phyloP scores from a whole-genome alignment of 30 jellyfish, hydroid and myxozoan genomes.

The Cassiopea xamachana region DNA sequence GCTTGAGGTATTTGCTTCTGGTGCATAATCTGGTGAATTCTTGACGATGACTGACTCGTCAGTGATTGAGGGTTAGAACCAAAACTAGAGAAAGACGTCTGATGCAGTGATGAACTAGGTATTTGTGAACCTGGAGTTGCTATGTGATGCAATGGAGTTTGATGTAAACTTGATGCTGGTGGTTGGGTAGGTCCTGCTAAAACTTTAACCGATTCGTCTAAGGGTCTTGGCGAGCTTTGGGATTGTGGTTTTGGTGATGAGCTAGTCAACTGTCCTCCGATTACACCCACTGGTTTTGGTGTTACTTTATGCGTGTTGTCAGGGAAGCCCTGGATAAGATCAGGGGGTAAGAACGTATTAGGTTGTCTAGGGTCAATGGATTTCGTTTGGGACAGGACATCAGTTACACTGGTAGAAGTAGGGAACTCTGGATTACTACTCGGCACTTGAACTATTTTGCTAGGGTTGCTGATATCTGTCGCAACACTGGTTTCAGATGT shows the following conservation, averaged over 20 bases:
- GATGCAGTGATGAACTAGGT: slow-evolving; percentile 21
- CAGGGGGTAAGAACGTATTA: slow-evolving; percentile 23
- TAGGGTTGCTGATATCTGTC: background rate
- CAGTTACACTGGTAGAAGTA: background rate
- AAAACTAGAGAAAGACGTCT: slow-evolving; percentile 2
- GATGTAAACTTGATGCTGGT: slow-evolving; percentile 3
- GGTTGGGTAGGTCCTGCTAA: slow-evolving; percentile 15
- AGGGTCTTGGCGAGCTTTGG: background rate
- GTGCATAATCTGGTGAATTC: slow-evolving; percentile 54
- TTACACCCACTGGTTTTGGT: slow-evolving; percentile 54
- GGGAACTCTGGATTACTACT: background rate
- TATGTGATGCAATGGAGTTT: slow-evolving; percentile 7
- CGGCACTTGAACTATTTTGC: background rate
- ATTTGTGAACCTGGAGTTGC: slow-evolving; percentile 17
- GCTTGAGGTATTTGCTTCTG: slow-evolving; percentile 44
- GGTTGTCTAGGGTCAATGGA: background rate
- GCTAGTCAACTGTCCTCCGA: slow-evolving; percentile 53
- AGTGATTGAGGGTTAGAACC: slow-evolving; percentile 24
- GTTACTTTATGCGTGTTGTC: slow-evolving; percentile 19
- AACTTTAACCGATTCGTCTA: slow-evolving; percentile 23
- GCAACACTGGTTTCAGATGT: background rate
- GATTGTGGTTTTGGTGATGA: slow-evolving; percentile 1
- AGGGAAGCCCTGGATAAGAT: slow-evolving; percentile 6
- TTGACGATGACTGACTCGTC: slow-evolving; percentile 34
- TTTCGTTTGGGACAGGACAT: background rate